Evolutionary conservation across 1,140 invertebrate species (phyloP), one percentile per base, ranked within the genome.

Genomic region (Arion vulgaris): DNA sequence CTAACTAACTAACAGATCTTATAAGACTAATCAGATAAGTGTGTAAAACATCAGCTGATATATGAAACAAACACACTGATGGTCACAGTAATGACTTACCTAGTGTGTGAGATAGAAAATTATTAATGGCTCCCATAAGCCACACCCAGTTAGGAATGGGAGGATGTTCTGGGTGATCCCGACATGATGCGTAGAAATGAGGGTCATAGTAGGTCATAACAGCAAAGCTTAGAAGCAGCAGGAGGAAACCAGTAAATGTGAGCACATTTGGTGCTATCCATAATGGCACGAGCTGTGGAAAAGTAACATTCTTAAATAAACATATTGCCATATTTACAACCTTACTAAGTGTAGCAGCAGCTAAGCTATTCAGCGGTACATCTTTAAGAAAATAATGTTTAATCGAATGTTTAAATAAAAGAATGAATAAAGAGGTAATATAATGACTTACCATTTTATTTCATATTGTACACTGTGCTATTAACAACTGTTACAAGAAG

Each of bases 61-160:
- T 15, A 45, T 45, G 41, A 45, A 45, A 45, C 41, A n/a, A n/a
- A n/a, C n/a, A n/a, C n/a, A 45, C 41, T 7, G 41, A 45, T 5
- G 15, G 15, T 45, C 41, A n/a, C 41, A 45, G 41, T 45, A 45
- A 57, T 49, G 26, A 57, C 53, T 94, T 94, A 98, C 97, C 97
- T 92, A 99, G 94, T 0, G 97, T 99, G 90, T 99, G 98, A 2
- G 97, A 96, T 86, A 98, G 93, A 92, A 99, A 99, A 85, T 98
- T 95, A 90, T 97, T 97, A 79, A 98, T 94, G 2, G 95, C 96
- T 62, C 96, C 95, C 17, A 95, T 82, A 17, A 96, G 93, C 95
- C 97, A 99, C 84, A 96, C 95, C 96, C 95, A 97, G 86, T 91
- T 93, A 68, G 95, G 97, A 87, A 98, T 95, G 19, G 88, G 84